Evolutionary conservation across 2,113 vertebrate genomes (phyloP).

Genomic region (Albula glossodonta): DNA sequence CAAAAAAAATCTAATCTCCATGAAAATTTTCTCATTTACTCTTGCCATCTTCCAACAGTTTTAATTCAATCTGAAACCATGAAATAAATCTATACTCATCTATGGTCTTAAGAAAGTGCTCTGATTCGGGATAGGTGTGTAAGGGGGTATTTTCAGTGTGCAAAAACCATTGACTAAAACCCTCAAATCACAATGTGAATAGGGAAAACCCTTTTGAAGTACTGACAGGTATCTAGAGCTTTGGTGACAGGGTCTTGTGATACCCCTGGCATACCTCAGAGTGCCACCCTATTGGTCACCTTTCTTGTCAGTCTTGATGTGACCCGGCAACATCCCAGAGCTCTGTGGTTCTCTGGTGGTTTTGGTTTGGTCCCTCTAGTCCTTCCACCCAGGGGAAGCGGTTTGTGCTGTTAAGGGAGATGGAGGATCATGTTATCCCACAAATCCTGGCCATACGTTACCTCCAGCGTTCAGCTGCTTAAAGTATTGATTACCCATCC

Average conservation of each 20-base stretch:
- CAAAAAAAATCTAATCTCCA: not conserved
- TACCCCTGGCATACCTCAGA: not conserved
- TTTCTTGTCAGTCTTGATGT: not conserved
- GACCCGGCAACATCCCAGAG: not conserved
- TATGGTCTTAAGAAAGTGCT: not conserved
- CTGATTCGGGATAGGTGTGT: not conserved
- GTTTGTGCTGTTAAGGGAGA: not conserved
- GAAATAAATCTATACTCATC: not conserved
- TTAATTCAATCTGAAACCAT: not conserved
- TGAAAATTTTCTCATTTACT: not conserved
- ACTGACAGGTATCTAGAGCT: not conserved
- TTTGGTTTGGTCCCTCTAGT: not conserved
- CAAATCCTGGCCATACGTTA: conserved; percentile 25
- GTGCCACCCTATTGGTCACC: not conserved
- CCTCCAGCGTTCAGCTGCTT: conserved; percentile 18
- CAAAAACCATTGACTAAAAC: not conserved
- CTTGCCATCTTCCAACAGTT: not conserved
- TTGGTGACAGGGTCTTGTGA: not conserved
- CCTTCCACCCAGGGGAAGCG: too few relatives aligned
- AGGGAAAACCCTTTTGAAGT: not conserved
- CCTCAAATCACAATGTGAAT: not conserved
- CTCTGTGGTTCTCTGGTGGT: not conserved
- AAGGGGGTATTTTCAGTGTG: not conserved
- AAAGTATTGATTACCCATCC: conserved; percentile 19
- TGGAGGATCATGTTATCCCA: not conserved